A percentile compares a stretch with the other conserved stretches of the same genome.
These are phyloP conservation scores for Melanotaenia nigrans DNA, from an alignment of 2,797 vertebrate species.

Conservation along the genomic window DNA sequence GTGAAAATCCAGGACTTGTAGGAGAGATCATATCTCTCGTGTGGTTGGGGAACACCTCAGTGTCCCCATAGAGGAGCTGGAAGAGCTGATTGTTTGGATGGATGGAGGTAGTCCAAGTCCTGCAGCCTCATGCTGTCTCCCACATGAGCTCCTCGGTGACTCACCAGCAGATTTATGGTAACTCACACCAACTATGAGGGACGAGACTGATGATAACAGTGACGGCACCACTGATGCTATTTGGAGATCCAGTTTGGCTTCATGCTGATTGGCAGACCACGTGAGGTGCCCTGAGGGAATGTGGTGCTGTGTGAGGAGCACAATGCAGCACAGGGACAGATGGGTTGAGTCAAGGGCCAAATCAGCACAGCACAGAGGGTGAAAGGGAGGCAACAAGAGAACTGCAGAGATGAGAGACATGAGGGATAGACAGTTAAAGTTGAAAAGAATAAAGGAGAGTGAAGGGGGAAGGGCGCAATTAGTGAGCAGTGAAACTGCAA, in stretches of 20 bases:
- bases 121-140: neutral
- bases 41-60: neutral
- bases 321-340: conserved; percentile 78
- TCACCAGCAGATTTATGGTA: conserved; percentile 50
- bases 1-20: neutral
- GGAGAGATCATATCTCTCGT: too few relatives aligned
- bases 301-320: conserved; percentile 66
- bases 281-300: conserved; percentile 69
- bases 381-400: conserved; percentile 44
- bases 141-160: neutral
- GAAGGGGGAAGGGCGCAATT: conserved; percentile 24
- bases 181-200: conserved; percentile 15
- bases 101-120: neutral
- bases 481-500: conserved; percentile 25
- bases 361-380: conserved; percentile 40
- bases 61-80: neutral
- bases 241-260: conserved; percentile 47
- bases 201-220: neutral
- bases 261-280: conserved; percentile 51
- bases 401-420: conserved; percentile 33
- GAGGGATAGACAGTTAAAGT: conserved; percentile 38
- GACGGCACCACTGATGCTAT: conserved; percentile 20
- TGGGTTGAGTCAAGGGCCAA: conserved; percentile 75
- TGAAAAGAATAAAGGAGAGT: conserved; percentile 36
- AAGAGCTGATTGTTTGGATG: neutral